These are phyloP conservation scores for Carpatolechia fugitivella DNA, from an alignment of 2,888 invertebrate genomes.

Conservation along the genomic window DNA sequence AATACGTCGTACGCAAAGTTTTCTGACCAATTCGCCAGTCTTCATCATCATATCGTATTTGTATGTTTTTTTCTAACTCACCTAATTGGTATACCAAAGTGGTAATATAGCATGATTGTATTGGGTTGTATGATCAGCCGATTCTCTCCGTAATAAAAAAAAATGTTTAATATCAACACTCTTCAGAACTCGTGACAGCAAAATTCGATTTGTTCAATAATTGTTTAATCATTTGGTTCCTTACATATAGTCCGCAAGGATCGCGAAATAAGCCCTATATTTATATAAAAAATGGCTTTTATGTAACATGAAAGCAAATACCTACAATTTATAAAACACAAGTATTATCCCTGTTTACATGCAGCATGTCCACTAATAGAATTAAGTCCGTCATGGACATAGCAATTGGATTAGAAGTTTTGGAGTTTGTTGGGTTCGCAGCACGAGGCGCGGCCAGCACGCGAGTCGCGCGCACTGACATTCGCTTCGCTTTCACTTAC, in stretches of 20 bases:
- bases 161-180: too few relatives aligned
- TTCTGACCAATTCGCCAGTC: too few relatives aligned
- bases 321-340: too few relatives aligned
- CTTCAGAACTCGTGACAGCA: too few relatives aligned
- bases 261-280: background rate
- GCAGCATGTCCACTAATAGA: constrained; percentile 39
- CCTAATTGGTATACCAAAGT: too few relatives aligned
- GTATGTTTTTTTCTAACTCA: too few relatives aligned
- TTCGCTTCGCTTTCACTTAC: constrained; percentile 42
- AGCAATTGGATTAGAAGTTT: constrained; percentile 66
- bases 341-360: constrained; percentile 12
- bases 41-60: too few relatives aligned
- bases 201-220: background rate
- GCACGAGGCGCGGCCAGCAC: constrained; percentile 30
- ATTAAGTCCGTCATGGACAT: constrained; percentile 45
- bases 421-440: constrained; percentile 55
- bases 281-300: too few relatives aligned
- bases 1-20: background rate
- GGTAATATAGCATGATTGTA: too few relatives aligned
- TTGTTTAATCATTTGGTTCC: background rate
- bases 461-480: constrained; percentile 34
- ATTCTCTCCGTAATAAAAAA: too few relatives aligned
- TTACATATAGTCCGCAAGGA: background rate
- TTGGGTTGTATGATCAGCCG: too few relatives aligned
- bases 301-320: too few relatives aligned